Percentiles rank a stretch among this genome's conserved stretches.
Conservation (phyloP, 1,140 invertebrate genomes). For the Diorhabda elongata region DNA sequence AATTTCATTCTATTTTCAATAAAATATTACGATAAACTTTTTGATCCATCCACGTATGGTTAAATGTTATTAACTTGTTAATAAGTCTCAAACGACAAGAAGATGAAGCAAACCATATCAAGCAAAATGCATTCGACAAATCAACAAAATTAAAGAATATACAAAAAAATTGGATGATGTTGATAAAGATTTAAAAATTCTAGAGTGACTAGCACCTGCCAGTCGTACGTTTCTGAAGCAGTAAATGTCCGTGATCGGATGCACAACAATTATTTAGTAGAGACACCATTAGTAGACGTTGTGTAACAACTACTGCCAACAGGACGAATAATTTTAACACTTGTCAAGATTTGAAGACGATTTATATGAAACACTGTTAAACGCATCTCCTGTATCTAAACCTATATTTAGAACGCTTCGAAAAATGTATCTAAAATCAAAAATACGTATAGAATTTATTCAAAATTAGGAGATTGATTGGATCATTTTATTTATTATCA, state of each 20-base stretch:
- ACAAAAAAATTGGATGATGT: neutral
- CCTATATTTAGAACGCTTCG: neutral
- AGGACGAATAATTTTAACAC: constrained; percentile 30
- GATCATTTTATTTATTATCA: too few species aligned
- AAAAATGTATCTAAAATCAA: neutral
- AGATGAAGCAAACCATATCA: too few species aligned
- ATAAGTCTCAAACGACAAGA: too few species aligned
- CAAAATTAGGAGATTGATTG: too few species aligned
- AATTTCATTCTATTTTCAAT: too few species aligned
- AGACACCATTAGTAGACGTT: constrained; percentile 27
- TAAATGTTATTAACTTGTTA: too few species aligned
- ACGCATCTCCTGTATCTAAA: neutral
- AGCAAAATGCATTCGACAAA: neutral
- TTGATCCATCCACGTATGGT: too few species aligned
- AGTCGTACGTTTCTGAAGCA: constrained; percentile 23
- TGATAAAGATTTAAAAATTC: neutral
- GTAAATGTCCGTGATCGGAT: constrained; percentile 21
- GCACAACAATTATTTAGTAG: constrained; percentile 26
- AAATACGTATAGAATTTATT: too few species aligned
- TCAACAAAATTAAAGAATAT: neutral
- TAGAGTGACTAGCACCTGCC: constrained; percentile 18
- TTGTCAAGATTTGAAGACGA: constrained; percentile 26
- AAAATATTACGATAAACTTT: too few species aligned
- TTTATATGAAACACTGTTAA: constrained; percentile 16
- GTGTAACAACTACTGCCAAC: constrained; percentile 26